A percentile compares a stretch with the other conserved stretches of the same genome.
phyloP scores from a whole-genome alignment of 2,797 vertebrate genomes.

The Pantherophis alleghaniensis region DNA sequence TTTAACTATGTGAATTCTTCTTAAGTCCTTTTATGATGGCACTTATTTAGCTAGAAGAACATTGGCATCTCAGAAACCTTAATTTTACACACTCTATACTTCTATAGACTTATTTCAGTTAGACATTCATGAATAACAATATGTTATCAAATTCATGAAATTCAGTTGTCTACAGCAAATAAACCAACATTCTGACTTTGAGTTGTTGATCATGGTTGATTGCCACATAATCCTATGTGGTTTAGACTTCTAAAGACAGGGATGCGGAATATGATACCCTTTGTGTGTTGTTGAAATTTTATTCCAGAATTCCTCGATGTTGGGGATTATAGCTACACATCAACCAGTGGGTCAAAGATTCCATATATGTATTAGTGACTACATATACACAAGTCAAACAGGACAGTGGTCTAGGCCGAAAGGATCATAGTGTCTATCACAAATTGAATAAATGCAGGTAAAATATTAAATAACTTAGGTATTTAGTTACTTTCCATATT shows the following conservation, averaged over 20 bases:
- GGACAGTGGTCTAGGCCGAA: background rate
- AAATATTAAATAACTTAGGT: background rate
- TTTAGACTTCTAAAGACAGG: background rate
- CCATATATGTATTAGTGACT: background rate
- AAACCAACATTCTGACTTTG: background rate
- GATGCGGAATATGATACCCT: background rate
- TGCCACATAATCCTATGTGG: background rate
- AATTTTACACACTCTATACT: background rate
- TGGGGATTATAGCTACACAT: background rate
- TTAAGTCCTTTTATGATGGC: background rate
- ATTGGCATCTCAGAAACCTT: background rate
- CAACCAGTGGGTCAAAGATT: background rate
- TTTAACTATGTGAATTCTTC: background rate
- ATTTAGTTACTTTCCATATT: background rate
- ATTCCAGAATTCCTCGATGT: background rate
- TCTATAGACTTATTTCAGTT: background rate
- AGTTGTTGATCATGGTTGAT: background rate
- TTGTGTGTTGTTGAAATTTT: background rate
- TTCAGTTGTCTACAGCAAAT: background rate
- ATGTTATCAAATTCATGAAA: background rate
- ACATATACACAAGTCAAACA: background rate
- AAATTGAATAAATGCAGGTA: background rate
- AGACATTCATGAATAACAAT: background rate
- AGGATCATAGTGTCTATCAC: background rate
- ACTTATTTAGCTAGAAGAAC: background rate